A percentile compares a stretch with the other conserved stretches of the same genome.
These are phyloP conservation scores for Osmerus eperlanus DNA, from an alignment of 2,113 vertebrate species.

Conservation along the genomic window DNA sequence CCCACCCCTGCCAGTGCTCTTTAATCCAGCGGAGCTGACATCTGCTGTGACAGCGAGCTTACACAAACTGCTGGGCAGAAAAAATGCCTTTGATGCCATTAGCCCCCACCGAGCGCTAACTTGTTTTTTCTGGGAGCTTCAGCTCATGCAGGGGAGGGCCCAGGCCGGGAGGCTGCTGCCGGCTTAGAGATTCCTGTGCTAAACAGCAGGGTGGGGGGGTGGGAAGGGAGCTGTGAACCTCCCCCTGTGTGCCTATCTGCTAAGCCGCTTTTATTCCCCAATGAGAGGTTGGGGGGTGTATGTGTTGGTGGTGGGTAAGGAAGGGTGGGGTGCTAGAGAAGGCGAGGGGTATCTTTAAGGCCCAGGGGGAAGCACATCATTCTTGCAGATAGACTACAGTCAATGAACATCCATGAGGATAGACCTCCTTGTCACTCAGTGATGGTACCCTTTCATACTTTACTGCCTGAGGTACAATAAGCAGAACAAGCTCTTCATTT, in stretches of 20 bases:
- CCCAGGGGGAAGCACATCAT: no score
- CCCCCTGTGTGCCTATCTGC: constrained; percentile 16
- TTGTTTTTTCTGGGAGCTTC: constrained; percentile 43
- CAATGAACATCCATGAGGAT: no score
- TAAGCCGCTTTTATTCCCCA: constrained; percentile 18
- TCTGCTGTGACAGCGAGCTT: constrained; percentile 68
- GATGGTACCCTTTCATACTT: no score
- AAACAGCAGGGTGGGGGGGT: constrained; percentile 34
- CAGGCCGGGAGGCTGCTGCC: constrained; percentile 30
- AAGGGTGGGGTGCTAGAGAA: background rate
- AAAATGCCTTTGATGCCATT: constrained; percentile 70
- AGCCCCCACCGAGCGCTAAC: constrained; percentile 37
- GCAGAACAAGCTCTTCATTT: no score
- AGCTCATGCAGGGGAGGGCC: constrained; percentile 38
- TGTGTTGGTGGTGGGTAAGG: background rate
- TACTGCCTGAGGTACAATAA: no score
- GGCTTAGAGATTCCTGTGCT: constrained; percentile 48
- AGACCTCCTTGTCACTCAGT: no score
- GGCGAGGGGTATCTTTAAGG: no score
- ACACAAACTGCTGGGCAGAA: constrained; percentile 66
- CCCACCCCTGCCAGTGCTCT: constrained; percentile 24
- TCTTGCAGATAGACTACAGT: no score
- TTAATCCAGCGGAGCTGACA: constrained; percentile 66
- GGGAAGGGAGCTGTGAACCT: constrained; percentile 31
- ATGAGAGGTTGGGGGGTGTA: background rate